These are phyloP conservation scores for Luperina nickerlii DNA, from an alignment of 2,888 invertebrate species.

Conservation along the genomic window DNA sequence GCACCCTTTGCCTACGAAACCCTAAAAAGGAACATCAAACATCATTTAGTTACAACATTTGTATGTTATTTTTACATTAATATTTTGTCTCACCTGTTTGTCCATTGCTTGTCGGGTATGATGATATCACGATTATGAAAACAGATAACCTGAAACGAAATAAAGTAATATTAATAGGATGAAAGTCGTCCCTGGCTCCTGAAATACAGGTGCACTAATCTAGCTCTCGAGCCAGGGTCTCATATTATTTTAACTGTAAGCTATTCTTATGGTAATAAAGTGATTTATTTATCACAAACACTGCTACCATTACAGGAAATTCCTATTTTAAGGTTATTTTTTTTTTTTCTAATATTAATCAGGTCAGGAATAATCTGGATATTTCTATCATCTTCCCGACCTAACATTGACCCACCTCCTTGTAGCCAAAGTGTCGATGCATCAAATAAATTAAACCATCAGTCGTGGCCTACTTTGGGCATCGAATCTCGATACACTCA, in stretches of 20 bases:
- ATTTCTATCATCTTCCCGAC: background rate
- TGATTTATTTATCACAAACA: too few species aligned
- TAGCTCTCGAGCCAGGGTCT: background rate
- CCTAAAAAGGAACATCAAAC: background rate
- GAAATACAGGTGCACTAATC: background rate
- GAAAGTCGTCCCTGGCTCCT: background rate
- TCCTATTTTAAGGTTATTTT: too few species aligned
- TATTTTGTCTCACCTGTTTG: slow-evolving; percentile 54
- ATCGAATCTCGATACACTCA: slow-evolving; percentile 82
- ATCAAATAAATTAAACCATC: slow-evolving; percentile 73
- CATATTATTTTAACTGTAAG: background rate
- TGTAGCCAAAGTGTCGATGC: slow-evolving; percentile 54
- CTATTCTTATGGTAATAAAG: too few species aligned
- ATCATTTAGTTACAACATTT: background rate
- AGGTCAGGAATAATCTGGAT: background rate
- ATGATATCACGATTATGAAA: slow-evolving; percentile 51
- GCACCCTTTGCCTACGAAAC: too few species aligned
- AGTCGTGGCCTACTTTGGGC: slow-evolving; percentile 70
- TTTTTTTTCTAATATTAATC: background rate
- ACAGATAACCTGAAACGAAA: slow-evolving; percentile 57
- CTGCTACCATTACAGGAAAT: too few species aligned
- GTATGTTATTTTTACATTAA: background rate
- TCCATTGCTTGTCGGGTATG: slow-evolving; percentile 55
- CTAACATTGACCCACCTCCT: slow-evolving; percentile 68
- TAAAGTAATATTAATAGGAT: background rate